phyloP scores from a whole-genome alignment of 2,797 vertebrate genomes.

The Lacerta viridis region DNA sequence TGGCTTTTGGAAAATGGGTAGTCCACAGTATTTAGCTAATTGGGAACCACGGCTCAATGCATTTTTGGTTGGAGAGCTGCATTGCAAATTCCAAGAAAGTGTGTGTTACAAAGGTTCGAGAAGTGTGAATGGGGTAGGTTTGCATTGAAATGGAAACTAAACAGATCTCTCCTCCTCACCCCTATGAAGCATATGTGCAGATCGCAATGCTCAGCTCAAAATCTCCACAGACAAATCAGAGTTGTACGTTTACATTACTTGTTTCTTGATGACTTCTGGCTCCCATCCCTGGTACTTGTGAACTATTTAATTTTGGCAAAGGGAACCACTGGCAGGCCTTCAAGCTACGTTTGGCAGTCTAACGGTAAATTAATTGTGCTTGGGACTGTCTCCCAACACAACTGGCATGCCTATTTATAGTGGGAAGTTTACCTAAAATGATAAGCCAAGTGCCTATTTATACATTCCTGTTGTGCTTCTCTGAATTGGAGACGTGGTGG shows the following conservation, averaged over 20 bases:
- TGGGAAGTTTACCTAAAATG: slow-evolving; percentile 5
- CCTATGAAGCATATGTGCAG: not conserved
- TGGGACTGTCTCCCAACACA: slow-evolving; percentile 1
- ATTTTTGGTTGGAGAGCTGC: too few species aligned
- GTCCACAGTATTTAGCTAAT: too few species aligned
- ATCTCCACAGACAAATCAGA: not conserved
- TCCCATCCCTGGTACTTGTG: not conserved
- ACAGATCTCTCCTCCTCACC: not conserved
- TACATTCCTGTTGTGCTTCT: slow-evolving; percentile 6
- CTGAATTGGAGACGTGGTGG: slow-evolving; percentile 16
- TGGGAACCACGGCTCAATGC: too few species aligned
- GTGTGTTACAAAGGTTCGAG: too few species aligned
- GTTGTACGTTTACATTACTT: slow-evolving; percentile 11
- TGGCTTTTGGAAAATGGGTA: too few species aligned
- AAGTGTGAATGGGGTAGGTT: too few species aligned
- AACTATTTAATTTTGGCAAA: slow-evolving; percentile 32
- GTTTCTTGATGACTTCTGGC: slow-evolving; percentile 14
- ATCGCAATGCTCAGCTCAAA: not conserved
- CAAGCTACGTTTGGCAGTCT: slow-evolving; percentile 18
- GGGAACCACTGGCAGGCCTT: slow-evolving; percentile 13
- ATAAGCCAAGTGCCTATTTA: not conserved
- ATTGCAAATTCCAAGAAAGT: too few species aligned
- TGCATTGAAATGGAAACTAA: too few species aligned
- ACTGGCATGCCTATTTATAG: not conserved
- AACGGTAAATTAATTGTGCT: slow-evolving; percentile 20